A percentile compares a stretch with the other conserved stretches of the same genome.
Conservation (phyloP, 1,140 invertebrate genomes). For the Hypsibius dujardini region DNA sequence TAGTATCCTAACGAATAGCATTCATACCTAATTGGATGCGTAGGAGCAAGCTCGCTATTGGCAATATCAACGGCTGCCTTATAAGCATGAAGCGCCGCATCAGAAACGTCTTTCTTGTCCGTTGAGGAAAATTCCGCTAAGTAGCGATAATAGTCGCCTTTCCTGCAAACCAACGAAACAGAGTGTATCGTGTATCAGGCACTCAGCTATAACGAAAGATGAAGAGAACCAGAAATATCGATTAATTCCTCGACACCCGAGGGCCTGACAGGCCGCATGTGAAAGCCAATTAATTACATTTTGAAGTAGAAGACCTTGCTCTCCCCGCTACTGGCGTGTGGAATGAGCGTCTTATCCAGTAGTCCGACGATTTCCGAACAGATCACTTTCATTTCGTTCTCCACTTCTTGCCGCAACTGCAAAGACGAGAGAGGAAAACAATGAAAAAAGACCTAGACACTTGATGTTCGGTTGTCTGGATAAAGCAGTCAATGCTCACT, state of each 20-base stretch:
- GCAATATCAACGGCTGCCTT: slow-evolving; percentile 91
- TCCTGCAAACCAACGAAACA: slow-evolving; percentile 37
- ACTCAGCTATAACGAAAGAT: too few species aligned
- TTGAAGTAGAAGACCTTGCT: slow-evolving; percentile 96
- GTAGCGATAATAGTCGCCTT: slow-evolving; percentile 90
- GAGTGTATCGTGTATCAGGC: too few species aligned
- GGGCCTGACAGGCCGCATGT: too few species aligned
- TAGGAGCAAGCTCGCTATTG: slow-evolving; percentile 86
- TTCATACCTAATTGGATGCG: slow-evolving; percentile 49
- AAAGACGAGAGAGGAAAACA: background rate
- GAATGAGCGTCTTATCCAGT: slow-evolving; percentile 80
- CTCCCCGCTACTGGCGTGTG: slow-evolving; percentile 71
- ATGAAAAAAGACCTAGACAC: background rate
- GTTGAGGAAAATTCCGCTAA: slow-evolving; percentile 87
- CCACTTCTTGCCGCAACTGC: slow-evolving; percentile 42
- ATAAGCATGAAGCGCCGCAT: slow-evolving; percentile 68
- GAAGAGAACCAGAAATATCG: background rate
- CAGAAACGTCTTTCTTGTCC: slow-evolving; percentile 41
- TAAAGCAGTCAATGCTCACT: too few species aligned
- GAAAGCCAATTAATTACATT: too few species aligned
- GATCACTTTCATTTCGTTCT: slow-evolving; percentile 85
- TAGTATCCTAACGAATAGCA: too few species aligned
- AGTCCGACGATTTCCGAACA: slow-evolving; percentile 85
- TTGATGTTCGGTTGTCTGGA: too few species aligned
- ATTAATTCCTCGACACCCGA: too few species aligned